Conservation (phyloP, 1,140 invertebrate species). For the Globodera ellingtonae region DNA sequence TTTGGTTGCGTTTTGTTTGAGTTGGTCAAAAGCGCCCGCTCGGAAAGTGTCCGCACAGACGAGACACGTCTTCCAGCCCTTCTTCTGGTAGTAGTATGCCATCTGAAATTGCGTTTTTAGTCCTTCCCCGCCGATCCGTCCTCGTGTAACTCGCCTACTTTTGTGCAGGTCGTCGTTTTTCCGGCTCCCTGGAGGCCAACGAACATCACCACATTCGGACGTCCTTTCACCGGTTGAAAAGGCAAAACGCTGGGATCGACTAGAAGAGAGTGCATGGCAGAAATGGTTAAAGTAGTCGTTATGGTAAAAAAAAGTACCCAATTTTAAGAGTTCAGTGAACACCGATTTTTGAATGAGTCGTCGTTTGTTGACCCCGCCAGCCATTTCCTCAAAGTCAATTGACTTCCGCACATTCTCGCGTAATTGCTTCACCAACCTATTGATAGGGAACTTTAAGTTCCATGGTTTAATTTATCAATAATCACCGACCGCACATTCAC, state of each 20-base stretch:
- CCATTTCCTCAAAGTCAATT: constrained; percentile 95
- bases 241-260: constrained; percentile 98
- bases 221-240: constrained; percentile 91
- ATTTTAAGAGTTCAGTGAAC: constrained; percentile 95
- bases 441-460: constrained; percentile 75
- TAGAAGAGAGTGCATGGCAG: background rate
- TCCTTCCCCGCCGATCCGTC: background rate
- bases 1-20: constrained; percentile 99
- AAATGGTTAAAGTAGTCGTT: background rate
- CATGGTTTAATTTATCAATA: constrained; percentile 77
- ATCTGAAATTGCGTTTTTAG: constrained; percentile 68
- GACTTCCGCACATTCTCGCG: constrained; percentile 27
- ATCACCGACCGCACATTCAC: constrained; percentile 91
- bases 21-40: constrained; percentile 98
- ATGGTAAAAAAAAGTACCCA: constrained; percentile 65
- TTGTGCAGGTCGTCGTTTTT: constrained; percentile 99
- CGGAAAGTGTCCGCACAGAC: constrained; percentile 99
- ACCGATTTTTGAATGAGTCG: constrained; percentile 98
- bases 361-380: constrained; percentile 94
- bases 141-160: constrained; percentile 67
- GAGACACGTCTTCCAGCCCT: constrained; percentile 98
- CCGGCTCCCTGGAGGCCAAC: constrained; percentile 96
- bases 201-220: constrained; percentile 98
- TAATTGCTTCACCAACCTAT: constrained; percentile 15
- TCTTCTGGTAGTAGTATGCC: constrained; percentile 93